Base-by-base conservation (phyloP, 2,113 vertebrate genomes). In the Hypanus sabinus region DNA sequence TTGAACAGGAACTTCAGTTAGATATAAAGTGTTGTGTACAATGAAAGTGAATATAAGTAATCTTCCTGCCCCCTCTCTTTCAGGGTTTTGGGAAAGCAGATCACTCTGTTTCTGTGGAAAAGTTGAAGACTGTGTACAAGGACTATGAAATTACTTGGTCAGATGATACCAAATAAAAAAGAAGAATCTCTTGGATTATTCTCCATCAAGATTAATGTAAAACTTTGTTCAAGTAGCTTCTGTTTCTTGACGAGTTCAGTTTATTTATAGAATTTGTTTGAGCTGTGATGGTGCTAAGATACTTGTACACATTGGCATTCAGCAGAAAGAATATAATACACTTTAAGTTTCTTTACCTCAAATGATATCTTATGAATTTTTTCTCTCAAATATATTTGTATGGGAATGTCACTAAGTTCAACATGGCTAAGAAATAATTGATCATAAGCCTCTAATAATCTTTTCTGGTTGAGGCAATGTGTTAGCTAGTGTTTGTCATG, bases 51-150 rank as follows among this genome's bases (percentile, higher is more conserved):
- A 30, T 93, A 73, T 75, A 46, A 38, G 73, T 71, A 12, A 93
- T 93, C 20, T 27, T 57, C 27, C 27, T 20, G 27, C 10, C 65
- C 94, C 93, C 1, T 93, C 94, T 94, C 94, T 46, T 85, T 91
- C 96, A 98, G 98, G 98, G 96, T 62, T 98, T 97, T 96, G 98
- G 98, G 20, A 98, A 98, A 97, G 98, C 98, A 94, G 98, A 98
- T 94, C 98, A 98, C 94, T 96, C 97, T 0, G 95, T 97, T 62
- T 97, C 98, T 65, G 97, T 94, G 6, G 97, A 97, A 95, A 97
- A 98, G 95, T 95, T 98, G 95, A 98, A 97, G 95, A 95, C 95
- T 92, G 95, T 94, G 46, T 98, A 96, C 92, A 95, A 96, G 71
- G 96, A 97, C 95, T 98, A 98, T 95, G 97, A 98, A 93, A 96